Evolutionary conservation across 2,888 invertebrate species (phyloP).

Genomic region (Gymnoscelis rufifasciata): DNA sequence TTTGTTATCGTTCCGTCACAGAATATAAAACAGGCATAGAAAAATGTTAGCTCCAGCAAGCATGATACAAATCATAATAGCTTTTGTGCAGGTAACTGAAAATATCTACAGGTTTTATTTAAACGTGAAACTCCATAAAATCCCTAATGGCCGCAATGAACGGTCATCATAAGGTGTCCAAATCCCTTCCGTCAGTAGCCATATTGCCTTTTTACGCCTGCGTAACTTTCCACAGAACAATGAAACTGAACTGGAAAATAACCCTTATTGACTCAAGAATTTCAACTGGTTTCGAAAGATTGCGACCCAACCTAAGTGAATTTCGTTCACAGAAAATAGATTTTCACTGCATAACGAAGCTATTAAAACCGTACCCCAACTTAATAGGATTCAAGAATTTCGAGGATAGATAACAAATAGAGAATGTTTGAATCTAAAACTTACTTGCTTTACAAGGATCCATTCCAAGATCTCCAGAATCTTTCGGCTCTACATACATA

Average conservation of each 20-base stretch:
- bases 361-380: background rate
- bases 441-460: conserved; percentile 94
- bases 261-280: conserved; percentile 1
- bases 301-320: background rate
- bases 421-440: conserved; percentile 35
- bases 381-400: background rate
- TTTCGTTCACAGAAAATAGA: background rate
- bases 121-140: conserved; percentile 32
- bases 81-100: too few species aligned
- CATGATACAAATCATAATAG: too few species aligned
- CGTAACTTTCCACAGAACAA: conserved; percentile 1
- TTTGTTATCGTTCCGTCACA: too few species aligned
- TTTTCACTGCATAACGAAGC: background rate
- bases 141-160: conserved; percentile 44
- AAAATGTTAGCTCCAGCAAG: too few species aligned
- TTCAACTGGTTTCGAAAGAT: background rate
- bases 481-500: conserved; percentile 82
- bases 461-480: conserved; percentile 87
- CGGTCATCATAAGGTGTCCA: conserved; percentile 45
- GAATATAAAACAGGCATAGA: too few species aligned
- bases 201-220: conserved; percentile 30
- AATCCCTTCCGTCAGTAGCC: conserved; percentile 29
- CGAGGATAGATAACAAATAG: too few species aligned
- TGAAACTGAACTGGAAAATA: conserved; percentile 3
- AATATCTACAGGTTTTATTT: too few species aligned